Evolutionary conservation across 2,113 vertebrate species (phyloP).

Genomic region (Esox niger): DNA sequence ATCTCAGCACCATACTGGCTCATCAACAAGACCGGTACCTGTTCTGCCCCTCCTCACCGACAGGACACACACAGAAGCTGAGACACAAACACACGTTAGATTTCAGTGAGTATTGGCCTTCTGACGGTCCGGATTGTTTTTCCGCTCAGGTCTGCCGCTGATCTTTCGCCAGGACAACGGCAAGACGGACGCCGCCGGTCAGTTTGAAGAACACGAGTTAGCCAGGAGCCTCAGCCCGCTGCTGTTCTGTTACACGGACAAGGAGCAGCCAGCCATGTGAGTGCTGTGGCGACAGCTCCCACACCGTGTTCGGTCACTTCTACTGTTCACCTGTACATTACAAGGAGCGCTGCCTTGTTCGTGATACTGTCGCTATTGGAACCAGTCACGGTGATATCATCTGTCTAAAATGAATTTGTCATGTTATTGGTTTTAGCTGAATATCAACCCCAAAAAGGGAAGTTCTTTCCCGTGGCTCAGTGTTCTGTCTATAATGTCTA

Average conservation of each 20-base stretch:
- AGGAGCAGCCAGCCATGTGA: slow-evolving; percentile 94
- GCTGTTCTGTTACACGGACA: slow-evolving; percentile 94
- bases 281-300: slow-evolving; percentile 43
- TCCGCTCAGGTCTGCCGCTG: slow-evolving; percentile 83
- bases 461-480: too few relatives aligned
- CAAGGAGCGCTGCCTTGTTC: neutral
- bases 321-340: neutral
- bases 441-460: too few relatives aligned
- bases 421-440: too few relatives aligned
- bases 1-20: slow-evolving; percentile 94
- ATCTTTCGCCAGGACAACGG: slow-evolving; percentile 97
- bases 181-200: slow-evolving; percentile 88
- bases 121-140: neutral
- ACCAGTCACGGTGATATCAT: too few relatives aligned
- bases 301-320: neutral
- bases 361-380: neutral
- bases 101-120: neutral
- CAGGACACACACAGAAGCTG: neutral
- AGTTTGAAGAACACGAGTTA: slow-evolving; percentile 96
- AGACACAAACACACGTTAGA: neutral
- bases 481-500: too few relatives aligned
- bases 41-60: neutral
- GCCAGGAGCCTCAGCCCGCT: slow-evolving; percentile 94
- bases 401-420: too few relatives aligned
- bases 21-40: slow-evolving; percentile 91